phyloP scores from a whole-genome alignment of 2,113 vertebrate species.

The Hoplias malabaricus region DNA sequence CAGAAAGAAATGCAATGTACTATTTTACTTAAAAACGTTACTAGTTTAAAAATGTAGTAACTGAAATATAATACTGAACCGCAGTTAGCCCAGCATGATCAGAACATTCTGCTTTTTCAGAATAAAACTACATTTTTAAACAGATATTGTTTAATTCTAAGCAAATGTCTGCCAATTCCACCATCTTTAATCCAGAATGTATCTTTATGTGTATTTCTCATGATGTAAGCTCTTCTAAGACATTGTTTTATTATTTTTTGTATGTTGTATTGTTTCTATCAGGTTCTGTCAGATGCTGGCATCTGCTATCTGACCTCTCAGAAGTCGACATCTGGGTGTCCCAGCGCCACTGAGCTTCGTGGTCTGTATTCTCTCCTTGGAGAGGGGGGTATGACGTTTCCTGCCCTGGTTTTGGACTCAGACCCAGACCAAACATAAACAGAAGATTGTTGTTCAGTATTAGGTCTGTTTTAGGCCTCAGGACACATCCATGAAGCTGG shows the following conservation, averaged over 20 bases:
- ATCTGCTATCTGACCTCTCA: slow-evolving; percentile 66
- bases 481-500: background rate
- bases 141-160: no score
- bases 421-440: slow-evolving; percentile 64
- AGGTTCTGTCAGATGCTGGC: slow-evolving; percentile 80
- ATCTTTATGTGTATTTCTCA: no score
- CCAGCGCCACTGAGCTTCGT: slow-evolving; percentile 66
- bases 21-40: no score
- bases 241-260: background rate
- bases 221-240: background rate
- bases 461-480: background rate
- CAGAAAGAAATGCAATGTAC: no score
- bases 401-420: slow-evolving; percentile 79
- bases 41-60: no score
- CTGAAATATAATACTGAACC: no score
- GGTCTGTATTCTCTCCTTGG: slow-evolving; percentile 82
- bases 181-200: no score
- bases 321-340: background rate
- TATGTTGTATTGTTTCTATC: slow-evolving; percentile 42
- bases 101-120: no score
- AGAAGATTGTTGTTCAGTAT: background rate
- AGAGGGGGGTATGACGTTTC: slow-evolving; percentile 78
- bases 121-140: no score
- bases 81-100: no score
- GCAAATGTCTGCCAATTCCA: no score